These are phyloP conservation scores for Drosophila lowei DNA, from an alignment of 1,140 invertebrate genomes.

Conservation along the genomic window DNA sequence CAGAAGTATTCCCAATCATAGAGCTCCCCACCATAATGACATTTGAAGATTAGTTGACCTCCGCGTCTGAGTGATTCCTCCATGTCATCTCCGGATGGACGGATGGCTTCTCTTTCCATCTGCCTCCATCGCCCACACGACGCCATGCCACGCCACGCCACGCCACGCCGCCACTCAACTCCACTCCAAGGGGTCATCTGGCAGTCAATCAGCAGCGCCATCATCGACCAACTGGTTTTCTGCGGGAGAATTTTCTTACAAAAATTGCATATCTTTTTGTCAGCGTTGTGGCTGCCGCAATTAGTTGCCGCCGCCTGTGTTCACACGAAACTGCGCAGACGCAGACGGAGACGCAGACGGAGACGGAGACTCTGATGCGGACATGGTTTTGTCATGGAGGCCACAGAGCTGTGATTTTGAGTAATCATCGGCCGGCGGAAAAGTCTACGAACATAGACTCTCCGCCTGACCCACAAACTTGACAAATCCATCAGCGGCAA, in stretches of 20 bases:
- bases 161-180: too few species aligned
- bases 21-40: too few species aligned
- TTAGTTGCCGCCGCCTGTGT: slow-evolving; percentile 60
- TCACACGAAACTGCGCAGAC: slow-evolving; percentile 46
- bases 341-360: too few species aligned
- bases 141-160: not conserved
- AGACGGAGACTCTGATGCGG: slow-evolving; percentile 18
- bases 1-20: too few species aligned
- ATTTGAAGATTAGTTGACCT: too few species aligned
- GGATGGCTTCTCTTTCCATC: too few species aligned
- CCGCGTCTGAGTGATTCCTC: too few species aligned
- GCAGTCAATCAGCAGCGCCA: slow-evolving; percentile 40
- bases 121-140: not conserved
- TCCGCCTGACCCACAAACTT: slow-evolving; percentile 69
- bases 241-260: not conserved
- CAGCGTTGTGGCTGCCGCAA: slow-evolving; percentile 49
- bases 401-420: slow-evolving; percentile 69
- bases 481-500: slow-evolving; percentile 74
- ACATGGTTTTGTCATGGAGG: slow-evolving; percentile 11
- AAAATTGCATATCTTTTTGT: slow-evolving; percentile 34
- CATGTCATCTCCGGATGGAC: too few species aligned
- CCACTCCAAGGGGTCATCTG: slow-evolving; percentile 35
- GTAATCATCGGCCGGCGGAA: slow-evolving; percentile 74
- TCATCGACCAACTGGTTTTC: slow-evolving; percentile 35
- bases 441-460: slow-evolving; percentile 20